A percentile compares a stretch with the other conserved stretches of the same genome.
Evolutionary conservation across 2,113 vertebrate genomes (phyloP).

Genomic region (Nothoprocta pentlandii): DNA sequence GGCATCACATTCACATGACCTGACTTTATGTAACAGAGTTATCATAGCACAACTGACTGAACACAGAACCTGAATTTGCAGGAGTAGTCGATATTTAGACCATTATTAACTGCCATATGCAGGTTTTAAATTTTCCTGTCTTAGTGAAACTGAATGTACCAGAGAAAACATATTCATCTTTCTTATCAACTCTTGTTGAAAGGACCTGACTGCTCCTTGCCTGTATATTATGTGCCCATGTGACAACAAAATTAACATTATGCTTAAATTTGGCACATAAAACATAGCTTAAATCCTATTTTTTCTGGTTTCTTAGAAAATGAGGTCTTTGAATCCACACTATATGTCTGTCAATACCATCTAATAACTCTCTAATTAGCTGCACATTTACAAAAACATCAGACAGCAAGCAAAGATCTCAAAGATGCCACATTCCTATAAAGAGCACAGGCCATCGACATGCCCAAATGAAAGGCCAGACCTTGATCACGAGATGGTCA

Average conservation of each 20-base stretch:
- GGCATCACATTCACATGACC: conserved; percentile 19
- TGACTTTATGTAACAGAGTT: conserved; percentile 39
- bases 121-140: neutral
- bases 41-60: conserved; percentile 12
- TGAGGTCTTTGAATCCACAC: neutral
- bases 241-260: neutral
- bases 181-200: neutral
- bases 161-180: neutral
- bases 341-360: neutral
- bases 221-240: neutral
- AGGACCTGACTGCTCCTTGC: neutral
- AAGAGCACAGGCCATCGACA: neutral
- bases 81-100: neutral
- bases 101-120: neutral
- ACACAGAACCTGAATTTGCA: neutral
- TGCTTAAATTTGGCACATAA: neutral
- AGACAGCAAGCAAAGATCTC: neutral
- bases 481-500: neutral
- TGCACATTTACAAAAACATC: neutral
- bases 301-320: neutral
- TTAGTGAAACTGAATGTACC: neutral
- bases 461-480: neutral
- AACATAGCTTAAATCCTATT: neutral
- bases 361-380: conserved; percentile 16
- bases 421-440: neutral